Percentiles rank a stretch among this genome's conserved stretches.
Conservation (phyloP, 2,888 invertebrate species). For the Andrena haemorrhoa region DNA sequence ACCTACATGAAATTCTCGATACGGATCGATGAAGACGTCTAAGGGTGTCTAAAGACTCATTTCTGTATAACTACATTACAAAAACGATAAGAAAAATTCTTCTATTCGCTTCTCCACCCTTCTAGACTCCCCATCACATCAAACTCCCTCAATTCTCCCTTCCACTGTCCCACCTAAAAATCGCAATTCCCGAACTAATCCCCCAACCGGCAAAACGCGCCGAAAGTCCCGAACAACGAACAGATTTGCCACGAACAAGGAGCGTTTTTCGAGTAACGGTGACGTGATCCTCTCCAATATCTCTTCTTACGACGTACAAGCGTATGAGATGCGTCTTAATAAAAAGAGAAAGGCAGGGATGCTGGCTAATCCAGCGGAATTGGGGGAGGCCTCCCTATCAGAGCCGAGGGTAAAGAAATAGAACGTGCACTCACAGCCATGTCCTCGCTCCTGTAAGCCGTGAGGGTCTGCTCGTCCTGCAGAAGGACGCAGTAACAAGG, state of each 20-base stretch:
- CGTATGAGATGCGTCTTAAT: background rate
- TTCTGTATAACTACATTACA: too few relatives aligned
- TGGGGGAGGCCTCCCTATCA: constrained; percentile 42
- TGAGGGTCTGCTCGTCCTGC: constrained; percentile 91
- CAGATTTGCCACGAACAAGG: background rate
- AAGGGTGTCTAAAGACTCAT: too few relatives aligned
- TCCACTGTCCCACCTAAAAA: background rate
- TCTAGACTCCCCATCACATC: background rate
- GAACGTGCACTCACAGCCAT: constrained; percentile 88
- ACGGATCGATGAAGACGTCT: too few relatives aligned
- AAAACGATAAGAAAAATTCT: too few relatives aligned
- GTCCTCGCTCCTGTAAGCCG: constrained; percentile 92
- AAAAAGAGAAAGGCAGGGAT: constrained; percentile 6
- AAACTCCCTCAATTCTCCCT: background rate
- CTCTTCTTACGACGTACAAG: background rate
- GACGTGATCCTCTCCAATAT: constrained; percentile 45
- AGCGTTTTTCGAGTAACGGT: constrained; percentile 7
- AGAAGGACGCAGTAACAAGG: constrained; percentile 92
- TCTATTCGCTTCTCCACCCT: too few relatives aligned
- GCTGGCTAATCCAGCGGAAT: constrained; percentile 55
- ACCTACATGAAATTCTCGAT: too few relatives aligned
- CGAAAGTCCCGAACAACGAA: background rate
- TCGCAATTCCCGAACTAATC: background rate
- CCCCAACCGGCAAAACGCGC: background rate
- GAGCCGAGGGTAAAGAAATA: background rate